These are phyloP conservation scores for Anastatus disparis DNA, from an alignment of 1,140 invertebrate genomes.

Conservation along the genomic window DNA sequence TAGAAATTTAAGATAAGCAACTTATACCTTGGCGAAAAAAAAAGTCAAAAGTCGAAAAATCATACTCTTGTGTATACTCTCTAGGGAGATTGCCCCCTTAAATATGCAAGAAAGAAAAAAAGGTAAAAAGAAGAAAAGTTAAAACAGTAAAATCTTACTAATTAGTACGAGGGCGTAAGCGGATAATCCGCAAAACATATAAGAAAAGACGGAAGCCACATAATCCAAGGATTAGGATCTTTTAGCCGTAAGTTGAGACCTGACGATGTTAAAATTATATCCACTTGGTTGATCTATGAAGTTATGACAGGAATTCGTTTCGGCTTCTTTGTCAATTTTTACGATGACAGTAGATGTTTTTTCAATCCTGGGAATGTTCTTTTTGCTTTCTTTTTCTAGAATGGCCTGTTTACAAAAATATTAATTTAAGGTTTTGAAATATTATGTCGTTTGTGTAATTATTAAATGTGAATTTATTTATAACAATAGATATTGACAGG, in stretches of 20 bases:
- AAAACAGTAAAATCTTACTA: too few species aligned
- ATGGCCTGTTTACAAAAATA: background rate
- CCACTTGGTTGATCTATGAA: background rate
- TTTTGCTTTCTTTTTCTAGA: background rate
- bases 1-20: background rate
- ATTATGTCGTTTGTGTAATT: too few species aligned
- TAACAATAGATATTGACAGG: too few species aligned
- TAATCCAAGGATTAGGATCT: constrained; percentile 29
- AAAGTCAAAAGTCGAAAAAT: constrained; percentile 24
- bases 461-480: background rate
- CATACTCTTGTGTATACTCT: too few species aligned
- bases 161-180: constrained; percentile 1
- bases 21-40: background rate
- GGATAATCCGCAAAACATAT: constrained; percentile 15
- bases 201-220: constrained; percentile 30
- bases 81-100: too few species aligned
- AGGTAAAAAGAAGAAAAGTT: too few species aligned
- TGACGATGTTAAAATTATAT: too few species aligned
- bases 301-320: background rate
- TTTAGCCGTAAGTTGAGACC: background rate
- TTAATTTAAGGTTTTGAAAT: background rate
- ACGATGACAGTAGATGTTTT: too few species aligned
- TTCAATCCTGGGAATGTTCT: too few species aligned
- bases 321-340: background rate
- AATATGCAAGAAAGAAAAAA: too few species aligned